phyloP scores from a whole-genome alignment of 2,113 vertebrate genomes.

The Nestor notabilis region DNA sequence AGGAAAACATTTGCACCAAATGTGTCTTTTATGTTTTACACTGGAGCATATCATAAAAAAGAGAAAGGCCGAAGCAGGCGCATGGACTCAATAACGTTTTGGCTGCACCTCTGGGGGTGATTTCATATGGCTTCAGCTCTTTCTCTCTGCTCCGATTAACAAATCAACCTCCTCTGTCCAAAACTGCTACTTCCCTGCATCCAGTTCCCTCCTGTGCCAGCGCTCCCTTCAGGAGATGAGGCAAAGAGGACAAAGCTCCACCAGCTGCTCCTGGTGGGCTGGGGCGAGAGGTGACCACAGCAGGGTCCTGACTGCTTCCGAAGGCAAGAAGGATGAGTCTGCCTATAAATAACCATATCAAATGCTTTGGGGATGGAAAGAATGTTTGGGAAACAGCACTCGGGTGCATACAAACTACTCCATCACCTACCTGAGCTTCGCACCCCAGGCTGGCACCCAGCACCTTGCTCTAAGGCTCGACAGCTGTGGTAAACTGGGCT shows the following conservation, averaged over 20 bases:
- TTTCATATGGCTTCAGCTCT: not conserved
- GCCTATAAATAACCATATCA: not conserved
- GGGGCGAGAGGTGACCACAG: not conserved
- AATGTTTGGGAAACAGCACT: fast-evolving
- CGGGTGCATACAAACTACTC: fast-evolving
- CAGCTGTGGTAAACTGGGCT: not conserved
- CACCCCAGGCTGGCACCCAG: not conserved
- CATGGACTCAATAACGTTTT: not conserved
- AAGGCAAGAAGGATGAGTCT: not conserved
- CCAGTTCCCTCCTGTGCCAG: fast-evolving
- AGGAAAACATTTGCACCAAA: not conserved
- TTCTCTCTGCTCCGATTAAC: not conserved
- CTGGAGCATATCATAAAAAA: not conserved
- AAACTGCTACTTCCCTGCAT: not conserved
- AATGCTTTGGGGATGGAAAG: fast-evolving
- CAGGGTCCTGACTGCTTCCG: not conserved
- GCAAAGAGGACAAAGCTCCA: not conserved
- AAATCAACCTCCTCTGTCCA: not conserved
- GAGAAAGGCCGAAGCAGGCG: not conserved
- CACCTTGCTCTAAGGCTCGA: not conserved
- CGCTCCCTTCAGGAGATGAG: fast-evolving
- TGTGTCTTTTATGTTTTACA: not conserved
- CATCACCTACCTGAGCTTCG: fast-evolving
- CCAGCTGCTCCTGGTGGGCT: fast-evolving
- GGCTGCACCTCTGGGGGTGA: not conserved